phyloP scores from a whole-genome alignment of 2,888 invertebrate species.

The Drosophila anomalata region DNA sequence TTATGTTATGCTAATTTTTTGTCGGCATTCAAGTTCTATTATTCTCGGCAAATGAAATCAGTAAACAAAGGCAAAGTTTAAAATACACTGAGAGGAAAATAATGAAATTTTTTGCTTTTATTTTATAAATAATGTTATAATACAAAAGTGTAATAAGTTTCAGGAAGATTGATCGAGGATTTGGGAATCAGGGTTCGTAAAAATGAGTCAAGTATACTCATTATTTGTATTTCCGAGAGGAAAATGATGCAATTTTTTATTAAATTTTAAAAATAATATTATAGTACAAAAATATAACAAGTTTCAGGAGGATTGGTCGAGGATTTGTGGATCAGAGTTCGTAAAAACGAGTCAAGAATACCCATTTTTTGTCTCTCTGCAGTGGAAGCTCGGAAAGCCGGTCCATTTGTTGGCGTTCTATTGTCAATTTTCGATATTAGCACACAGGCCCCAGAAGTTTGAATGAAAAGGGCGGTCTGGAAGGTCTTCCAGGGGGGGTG shows the following conservation, averaged over 20 bases:
- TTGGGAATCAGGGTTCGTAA: no score
- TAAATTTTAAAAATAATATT: not conserved
- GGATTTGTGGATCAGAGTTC: no score
- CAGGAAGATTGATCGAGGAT: no score
- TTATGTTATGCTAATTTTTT: slow-evolving; percentile 72
- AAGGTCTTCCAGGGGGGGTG: slow-evolving; percentile 8
- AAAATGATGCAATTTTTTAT: not conserved
- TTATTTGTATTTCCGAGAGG: not conserved
- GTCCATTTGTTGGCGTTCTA: slow-evolving; percentile 66
- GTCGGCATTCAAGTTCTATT: slow-evolving; percentile 54
- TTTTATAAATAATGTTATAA: not conserved
- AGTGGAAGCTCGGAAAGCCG: slow-evolving; percentile 38
- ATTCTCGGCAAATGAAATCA: slow-evolving; percentile 53
- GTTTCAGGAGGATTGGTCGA: no score
- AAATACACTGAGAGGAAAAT: not conserved
- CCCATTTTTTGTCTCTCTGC: not conserved
- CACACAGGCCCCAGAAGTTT: slow-evolving; percentile 18
- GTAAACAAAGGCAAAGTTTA: slow-evolving; percentile 57
- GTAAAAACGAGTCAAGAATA: not conserved
- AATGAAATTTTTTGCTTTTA: not conserved
- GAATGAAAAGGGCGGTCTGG: slow-evolving; percentile 20
- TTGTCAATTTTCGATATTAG: slow-evolving; percentile 76
- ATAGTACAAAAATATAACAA: no score
- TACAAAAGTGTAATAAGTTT: no score
- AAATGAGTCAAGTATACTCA: not conserved